Evolutionary conservation across 2,797 vertebrate genomes (phyloP).

Genomic region (Enteromius trimaculatus): DNA sequence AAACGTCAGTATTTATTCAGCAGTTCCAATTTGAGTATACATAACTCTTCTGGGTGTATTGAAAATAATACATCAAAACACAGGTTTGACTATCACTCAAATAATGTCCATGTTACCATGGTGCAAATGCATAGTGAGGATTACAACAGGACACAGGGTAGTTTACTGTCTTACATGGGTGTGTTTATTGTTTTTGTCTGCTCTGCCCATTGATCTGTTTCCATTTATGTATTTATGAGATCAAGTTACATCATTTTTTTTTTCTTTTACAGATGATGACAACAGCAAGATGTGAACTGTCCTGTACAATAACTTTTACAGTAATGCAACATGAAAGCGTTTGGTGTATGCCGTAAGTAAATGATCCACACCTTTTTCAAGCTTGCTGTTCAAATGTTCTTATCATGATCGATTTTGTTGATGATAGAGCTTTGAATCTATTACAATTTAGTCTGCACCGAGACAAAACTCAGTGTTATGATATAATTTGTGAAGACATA

Average conservation of each 20-base stretch:
- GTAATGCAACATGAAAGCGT: not conserved
- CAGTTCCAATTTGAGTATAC: not conserved
- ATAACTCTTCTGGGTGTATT: not conserved
- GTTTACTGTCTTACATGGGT: not conserved
- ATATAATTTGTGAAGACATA: no score
- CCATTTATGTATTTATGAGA: not conserved
- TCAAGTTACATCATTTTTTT: not conserved
- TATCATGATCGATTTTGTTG: not conserved
- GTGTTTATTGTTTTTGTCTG: not conserved
- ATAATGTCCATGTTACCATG: not conserved
- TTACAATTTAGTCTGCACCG: not conserved
- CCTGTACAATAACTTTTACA: constrained; percentile 7
- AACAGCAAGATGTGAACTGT: constrained; percentile 10
- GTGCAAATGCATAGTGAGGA: not conserved
- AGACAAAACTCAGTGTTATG: no score
- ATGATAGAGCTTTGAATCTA: not conserved
- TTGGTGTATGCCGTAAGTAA: constrained; percentile 43
- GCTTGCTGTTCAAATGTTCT: constrained; percentile 37
- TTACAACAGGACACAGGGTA: not conserved
- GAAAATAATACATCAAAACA: not conserved
- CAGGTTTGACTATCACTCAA: constrained; percentile 5
- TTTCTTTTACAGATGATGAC: not conserved
- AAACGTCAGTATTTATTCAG: not conserved
- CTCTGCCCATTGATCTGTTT: not conserved
- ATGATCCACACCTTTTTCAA: constrained; percentile 47